These are phyloP conservation scores for Eremophila alpestris DNA, from an alignment of 2,797 vertebrate genomes.

Conservation along the genomic window DNA sequence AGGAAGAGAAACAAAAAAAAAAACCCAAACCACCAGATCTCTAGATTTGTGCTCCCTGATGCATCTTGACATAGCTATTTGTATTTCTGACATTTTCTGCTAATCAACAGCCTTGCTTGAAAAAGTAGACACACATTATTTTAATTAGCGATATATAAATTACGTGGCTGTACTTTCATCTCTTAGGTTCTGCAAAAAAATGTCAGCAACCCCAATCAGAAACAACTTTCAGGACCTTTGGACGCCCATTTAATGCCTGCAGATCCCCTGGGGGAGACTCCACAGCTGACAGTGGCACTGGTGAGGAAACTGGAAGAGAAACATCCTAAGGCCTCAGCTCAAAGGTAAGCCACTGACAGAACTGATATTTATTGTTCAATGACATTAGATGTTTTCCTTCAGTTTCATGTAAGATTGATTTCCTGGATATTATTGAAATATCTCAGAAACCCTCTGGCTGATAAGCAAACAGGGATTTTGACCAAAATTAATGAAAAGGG, in stretches of 20 bases:
- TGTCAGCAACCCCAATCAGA: constrained; percentile 65
- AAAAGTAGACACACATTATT: constrained; percentile 54
- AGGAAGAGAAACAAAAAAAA: background rate
- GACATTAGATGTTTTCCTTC: constrained; percentile 96
- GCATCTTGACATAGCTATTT: constrained; percentile 34
- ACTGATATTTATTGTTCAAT: constrained; percentile 95
- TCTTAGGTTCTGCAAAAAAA: constrained; percentile 70
- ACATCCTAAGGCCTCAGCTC: constrained; percentile 86
- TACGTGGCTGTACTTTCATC: constrained; percentile 51
- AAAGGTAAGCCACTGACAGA: constrained; percentile 90
- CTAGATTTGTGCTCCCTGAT: background rate
- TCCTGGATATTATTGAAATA: constrained; percentile 92
- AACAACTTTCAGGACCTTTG: constrained; percentile 70
- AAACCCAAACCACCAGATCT: background rate
- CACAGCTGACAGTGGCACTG: constrained; percentile 84
- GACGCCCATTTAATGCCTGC: constrained; percentile 70
- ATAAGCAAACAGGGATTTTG: constrained; percentile 76
- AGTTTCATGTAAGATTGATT: constrained; percentile 96
- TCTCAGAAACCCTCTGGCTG: constrained; percentile 88
- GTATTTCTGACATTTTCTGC: constrained; percentile 46
- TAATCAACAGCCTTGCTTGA: constrained; percentile 48
- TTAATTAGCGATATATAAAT: constrained; percentile 49
- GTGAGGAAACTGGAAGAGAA: constrained; percentile 84
- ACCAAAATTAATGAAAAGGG: constrained; percentile 72
- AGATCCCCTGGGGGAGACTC: constrained; percentile 72